phyloP scores from a whole-genome alignment of 2,797 vertebrate genomes.

The Poeciliopsis gracilis region DNA sequence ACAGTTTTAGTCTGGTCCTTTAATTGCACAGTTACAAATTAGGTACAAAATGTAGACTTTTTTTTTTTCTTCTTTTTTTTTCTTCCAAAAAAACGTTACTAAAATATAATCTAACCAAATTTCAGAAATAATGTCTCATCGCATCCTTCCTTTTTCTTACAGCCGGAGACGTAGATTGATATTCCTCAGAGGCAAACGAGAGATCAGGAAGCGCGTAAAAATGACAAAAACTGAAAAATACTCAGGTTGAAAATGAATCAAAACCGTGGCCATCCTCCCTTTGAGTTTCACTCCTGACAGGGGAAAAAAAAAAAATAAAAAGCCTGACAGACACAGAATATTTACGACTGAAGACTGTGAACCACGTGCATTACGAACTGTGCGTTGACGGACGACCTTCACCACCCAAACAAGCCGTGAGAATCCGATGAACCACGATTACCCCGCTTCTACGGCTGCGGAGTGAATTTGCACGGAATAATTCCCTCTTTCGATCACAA shows the following conservation, averaged over 20 bases:
- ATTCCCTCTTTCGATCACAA: background rate
- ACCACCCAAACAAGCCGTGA: background rate
- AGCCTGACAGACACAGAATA: background rate
- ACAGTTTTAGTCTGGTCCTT: slow-evolving; percentile 52
- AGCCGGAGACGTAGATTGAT: background rate
- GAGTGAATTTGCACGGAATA: background rate
- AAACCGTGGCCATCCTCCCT: background rate
- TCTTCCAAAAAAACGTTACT: slow-evolving; percentile 56
- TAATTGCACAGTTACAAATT: slow-evolving; percentile 67
- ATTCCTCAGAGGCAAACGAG: background rate
- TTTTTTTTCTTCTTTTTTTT: background rate
- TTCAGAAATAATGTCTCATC: slow-evolving; percentile 46
- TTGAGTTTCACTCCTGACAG: background rate
- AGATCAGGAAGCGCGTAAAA: background rate
- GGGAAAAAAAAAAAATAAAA: background rate
- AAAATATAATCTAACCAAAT: slow-evolving; percentile 71
- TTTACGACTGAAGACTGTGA: slow-evolving; percentile 16
- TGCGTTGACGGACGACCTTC: background rate
- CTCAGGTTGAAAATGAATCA: background rate
- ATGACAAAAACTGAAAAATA: background rate
- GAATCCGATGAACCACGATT: slow-evolving; percentile 10
- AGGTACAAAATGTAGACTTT: slow-evolving; percentile 75
- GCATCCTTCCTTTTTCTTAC: slow-evolving; percentile 53
- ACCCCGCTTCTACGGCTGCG: background rate
- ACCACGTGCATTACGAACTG: background rate